Evolutionary conservation across 2,888 invertebrate species (phyloP).

Genomic region (Bombylius major): DNA sequence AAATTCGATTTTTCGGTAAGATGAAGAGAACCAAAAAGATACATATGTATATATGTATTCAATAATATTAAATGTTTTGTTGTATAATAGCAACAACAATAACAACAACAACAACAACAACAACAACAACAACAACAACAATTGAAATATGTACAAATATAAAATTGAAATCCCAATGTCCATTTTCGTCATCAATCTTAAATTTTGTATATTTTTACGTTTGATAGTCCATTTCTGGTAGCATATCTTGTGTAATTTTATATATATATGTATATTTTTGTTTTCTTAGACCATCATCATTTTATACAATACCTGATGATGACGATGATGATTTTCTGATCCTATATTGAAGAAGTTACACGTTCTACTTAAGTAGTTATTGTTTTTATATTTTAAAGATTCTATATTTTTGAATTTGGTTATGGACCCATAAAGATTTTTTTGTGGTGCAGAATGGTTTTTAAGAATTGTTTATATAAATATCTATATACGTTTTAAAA

Average conservation of each 20-base stretch:
- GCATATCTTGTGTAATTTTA: neutral
- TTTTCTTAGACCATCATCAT: constrained; percentile 1
- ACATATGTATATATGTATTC: too few relatives aligned
- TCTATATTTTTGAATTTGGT: constrained; percentile 3
- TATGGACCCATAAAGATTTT: constrained; percentile 8
- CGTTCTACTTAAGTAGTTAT: too few relatives aligned
- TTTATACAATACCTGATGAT: too few relatives aligned
- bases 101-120: neutral
- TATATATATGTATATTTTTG: neutral
- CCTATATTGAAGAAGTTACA: too few relatives aligned
- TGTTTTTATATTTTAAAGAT: neutral
- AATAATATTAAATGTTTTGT: neutral
- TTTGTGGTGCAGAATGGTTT: neutral
- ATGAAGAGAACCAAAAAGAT: neutral
- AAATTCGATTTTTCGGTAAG: neutral
- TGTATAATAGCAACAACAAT: too few relatives aligned
- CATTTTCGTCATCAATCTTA: constrained; percentile 8
- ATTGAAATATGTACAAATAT: neutral
- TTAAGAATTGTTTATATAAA: constrained; percentile 4
- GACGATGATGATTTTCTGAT: too few relatives aligned
- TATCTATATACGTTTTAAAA: neutral
- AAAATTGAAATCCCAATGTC: constrained; percentile 10
- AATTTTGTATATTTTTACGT: neutral
- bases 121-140: neutral
- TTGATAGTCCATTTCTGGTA: neutral